Conservation (phyloP, 2,113 vertebrate species). For the Mastomys natalensis region DNA sequence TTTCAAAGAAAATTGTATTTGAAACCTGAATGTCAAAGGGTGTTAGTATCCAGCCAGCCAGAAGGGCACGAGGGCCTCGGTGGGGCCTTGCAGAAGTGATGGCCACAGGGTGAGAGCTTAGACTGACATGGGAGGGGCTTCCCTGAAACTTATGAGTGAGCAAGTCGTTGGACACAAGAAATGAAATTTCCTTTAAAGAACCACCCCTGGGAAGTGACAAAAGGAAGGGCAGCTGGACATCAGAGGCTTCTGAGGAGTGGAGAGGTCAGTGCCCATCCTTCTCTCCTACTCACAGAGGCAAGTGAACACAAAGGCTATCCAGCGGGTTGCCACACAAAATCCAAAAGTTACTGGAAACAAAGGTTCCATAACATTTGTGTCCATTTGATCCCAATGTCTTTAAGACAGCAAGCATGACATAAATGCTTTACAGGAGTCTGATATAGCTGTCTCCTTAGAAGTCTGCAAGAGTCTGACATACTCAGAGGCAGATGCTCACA, state of each 20-base stretch:
- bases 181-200: neutral
- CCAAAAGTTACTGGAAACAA: neutral
- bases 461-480: too few relatives aligned
- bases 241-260: neutral
- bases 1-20: constrained; percentile 54
- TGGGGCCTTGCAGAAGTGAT: neutral
- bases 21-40: constrained; percentile 18
- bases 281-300: neutral
- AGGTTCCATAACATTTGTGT: constrained; percentile 11
- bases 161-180: neutral
- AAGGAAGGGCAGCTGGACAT: neutral
- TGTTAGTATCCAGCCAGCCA: neutral
- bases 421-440: too few relatives aligned
- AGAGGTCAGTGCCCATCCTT: neutral
- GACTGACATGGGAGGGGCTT: neutral
- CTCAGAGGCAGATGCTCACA: too few relatives aligned
- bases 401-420: neutral
- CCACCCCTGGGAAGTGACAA: neutral
- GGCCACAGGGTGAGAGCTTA: neutral
- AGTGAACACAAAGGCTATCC: neutral
- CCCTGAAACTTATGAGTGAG: neutral
- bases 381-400: neutral
- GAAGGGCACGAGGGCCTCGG: rapidly evolving
- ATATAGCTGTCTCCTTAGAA: too few relatives aligned
- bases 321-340: neutral